phyloP scores from a whole-genome alignment of 2,888 invertebrate genomes.

The Erebia ligea region DNA sequence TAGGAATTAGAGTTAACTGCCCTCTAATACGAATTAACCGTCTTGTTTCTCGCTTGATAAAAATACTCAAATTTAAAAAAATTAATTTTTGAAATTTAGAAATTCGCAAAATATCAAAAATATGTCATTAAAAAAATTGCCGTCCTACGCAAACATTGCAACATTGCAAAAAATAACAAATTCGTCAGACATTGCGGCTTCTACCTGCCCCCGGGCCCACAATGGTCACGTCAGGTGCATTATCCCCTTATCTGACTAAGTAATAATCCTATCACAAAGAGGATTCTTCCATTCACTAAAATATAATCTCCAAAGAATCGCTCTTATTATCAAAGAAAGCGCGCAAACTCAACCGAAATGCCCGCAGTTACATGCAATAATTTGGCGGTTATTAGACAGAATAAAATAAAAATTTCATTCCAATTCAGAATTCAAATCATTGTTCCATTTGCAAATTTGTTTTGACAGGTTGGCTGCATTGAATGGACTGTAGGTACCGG shows the following conservation, averaged over 20 bases:
- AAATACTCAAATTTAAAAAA: no score
- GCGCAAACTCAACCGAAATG: constrained; percentile 58
- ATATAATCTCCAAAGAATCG: constrained; percentile 70
- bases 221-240: constrained; percentile 75
- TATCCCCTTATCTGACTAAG: constrained; percentile 67
- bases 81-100: background rate
- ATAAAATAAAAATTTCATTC: constrained; percentile 47
- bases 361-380: constrained; percentile 51
- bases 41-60: no score
- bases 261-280: constrained; percentile 63
- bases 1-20: no score
- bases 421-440: constrained; percentile 52
- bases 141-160: constrained; percentile 67
- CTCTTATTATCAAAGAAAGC: constrained; percentile 53
- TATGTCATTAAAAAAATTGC: constrained; percentile 12
- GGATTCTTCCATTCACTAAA: constrained; percentile 69
- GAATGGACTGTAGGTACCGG: constrained; percentile 48
- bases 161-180: constrained; percentile 50
- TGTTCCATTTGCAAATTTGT: constrained; percentile 56
- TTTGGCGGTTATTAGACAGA: constrained; percentile 71
- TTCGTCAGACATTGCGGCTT: constrained; percentile 52
- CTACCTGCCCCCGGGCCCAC: constrained; percentile 60
- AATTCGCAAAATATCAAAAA: constrained; percentile 1
- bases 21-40: no score
- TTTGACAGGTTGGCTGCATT: constrained; percentile 69